phyloP scores from a whole-genome alignment of 2,797 vertebrate species.

The Potorous gilbertii region DNA sequence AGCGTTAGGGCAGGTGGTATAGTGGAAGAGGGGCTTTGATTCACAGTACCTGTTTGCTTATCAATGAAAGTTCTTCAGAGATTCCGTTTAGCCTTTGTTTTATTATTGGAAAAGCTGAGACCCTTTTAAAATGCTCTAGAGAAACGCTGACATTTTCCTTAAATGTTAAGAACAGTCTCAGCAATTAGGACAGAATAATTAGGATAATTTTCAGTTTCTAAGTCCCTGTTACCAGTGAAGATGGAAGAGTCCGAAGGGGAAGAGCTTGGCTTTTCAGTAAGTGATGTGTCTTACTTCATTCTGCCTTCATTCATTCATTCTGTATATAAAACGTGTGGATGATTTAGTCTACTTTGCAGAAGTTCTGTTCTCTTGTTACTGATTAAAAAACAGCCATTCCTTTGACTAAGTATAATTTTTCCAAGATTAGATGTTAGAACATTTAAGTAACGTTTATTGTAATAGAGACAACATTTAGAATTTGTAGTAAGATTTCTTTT shows the following conservation, averaged over 20 bases:
- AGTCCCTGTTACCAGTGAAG: neutral
- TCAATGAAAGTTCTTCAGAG: neutral
- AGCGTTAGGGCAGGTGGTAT: neutral
- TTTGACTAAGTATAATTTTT: neutral
- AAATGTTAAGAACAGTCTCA: slow-evolving; percentile 58
- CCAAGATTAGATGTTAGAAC: neutral
- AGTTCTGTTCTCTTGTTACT: neutral
- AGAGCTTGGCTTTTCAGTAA: neutral
- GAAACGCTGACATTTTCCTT: slow-evolving; percentile 67
- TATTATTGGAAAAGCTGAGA: neutral
- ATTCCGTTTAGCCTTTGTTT: neutral
- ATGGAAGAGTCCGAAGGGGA: neutral
- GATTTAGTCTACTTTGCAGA: neutral
- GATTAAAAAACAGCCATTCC: neutral
- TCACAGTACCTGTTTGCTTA: neutral
- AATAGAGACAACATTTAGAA: neutral
- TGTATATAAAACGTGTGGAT: neutral
- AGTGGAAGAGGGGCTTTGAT: neutral
- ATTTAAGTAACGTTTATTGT: neutral
- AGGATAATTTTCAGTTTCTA: slow-evolving; percentile 24
- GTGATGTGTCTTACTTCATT: neutral
- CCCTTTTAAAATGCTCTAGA: slow-evolving; percentile 11
- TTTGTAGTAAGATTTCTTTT: neutral
- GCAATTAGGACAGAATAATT: slow-evolving; percentile 54
- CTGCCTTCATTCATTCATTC: too few relatives aligned